phyloP scores from a whole-genome alignment of 2,888 invertebrate species.

The Caenorhabditis virilis region DNA sequence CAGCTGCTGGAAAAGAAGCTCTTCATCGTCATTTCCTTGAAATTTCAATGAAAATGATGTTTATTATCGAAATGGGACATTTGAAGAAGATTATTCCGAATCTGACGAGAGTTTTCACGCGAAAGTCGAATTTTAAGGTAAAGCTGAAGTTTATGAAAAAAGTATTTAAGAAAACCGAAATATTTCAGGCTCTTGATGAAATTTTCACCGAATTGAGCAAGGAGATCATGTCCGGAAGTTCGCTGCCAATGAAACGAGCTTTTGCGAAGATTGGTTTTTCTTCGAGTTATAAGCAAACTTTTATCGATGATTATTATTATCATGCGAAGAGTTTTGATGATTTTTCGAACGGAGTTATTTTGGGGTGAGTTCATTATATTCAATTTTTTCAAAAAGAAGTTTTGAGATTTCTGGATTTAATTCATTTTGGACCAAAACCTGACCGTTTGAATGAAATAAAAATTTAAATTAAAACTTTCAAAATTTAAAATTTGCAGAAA shows the following conservation, averaged over 20 bases:
- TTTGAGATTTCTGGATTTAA: too few species aligned
- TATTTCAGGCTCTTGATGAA: slow-evolving; percentile 27
- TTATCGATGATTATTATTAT: slow-evolving; percentile 46
- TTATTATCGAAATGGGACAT: slow-evolving; percentile 28
- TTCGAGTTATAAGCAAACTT: slow-evolving; percentile 33
- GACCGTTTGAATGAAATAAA: too few species aligned
- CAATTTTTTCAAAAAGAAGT: too few species aligned
- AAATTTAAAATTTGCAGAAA: too few species aligned
- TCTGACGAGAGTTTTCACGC: slow-evolving; percentile 32
- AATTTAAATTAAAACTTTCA: too few species aligned
- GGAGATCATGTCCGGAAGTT: slow-evolving; percentile 36
- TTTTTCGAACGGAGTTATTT: slow-evolving; percentile 42
- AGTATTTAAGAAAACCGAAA: too few species aligned
- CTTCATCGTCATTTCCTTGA: slow-evolving; percentile 43
- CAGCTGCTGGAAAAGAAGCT: slow-evolving; percentile 33
- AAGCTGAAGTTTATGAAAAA: too few species aligned
- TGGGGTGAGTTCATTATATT: too few species aligned
- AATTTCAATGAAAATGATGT: slow-evolving; percentile 25
- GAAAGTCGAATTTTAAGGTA: slow-evolving; percentile 29
- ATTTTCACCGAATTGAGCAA: slow-evolving; percentile 36
- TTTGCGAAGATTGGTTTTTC: slow-evolving; percentile 36
- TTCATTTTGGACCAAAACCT: too few species aligned
- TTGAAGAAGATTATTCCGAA: slow-evolving; percentile 20
- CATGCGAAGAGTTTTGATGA: slow-evolving; percentile 25
- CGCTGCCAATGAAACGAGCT: slow-evolving; percentile 18